A percentile compares a stretch with the other conserved stretches of the same genome.
These are phyloP conservation scores for Atherix ibis DNA, from an alignment of 2,888 invertebrate genomes.

Conservation along the genomic window DNA sequence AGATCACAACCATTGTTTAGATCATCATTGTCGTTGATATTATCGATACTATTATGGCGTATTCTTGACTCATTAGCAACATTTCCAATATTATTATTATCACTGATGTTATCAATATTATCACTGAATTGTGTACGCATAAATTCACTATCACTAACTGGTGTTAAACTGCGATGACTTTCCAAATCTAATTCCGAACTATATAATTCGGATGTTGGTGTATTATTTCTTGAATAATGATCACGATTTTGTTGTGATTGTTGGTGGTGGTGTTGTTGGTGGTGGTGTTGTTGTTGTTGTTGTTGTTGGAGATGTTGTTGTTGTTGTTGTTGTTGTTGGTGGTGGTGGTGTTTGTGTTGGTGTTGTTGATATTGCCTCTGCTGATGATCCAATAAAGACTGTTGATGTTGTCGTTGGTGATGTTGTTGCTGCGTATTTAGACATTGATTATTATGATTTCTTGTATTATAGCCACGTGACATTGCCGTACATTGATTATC, in stretches of 20 bases:
- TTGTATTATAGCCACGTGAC: neutral
- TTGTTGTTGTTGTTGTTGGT: too few relatives aligned
- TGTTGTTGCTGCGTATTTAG: slow-evolving; percentile 5
- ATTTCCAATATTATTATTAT: neutral
- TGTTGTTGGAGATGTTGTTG: too few relatives aligned
- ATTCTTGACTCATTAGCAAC: slow-evolving; percentile 9
- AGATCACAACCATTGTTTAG: slow-evolving; percentile 6
- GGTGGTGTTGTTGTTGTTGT: too few relatives aligned
- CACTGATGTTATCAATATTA: slow-evolving; percentile 2
- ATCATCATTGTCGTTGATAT: slow-evolving; percentile 8
- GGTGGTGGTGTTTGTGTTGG: too few relatives aligned
- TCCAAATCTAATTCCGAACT: slow-evolving; percentile 11
- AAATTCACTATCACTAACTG: slow-evolving; percentile 9
- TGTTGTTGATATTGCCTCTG: too few relatives aligned
- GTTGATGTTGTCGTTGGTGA: too few relatives aligned
- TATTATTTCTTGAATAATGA: slow-evolving; percentile 7
- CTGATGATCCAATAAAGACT: too few relatives aligned
- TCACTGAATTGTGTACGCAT: slow-evolving; percentile 3
- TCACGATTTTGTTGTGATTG: slow-evolving; percentile 2
- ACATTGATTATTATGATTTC: neutral
- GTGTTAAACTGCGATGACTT: slow-evolving; percentile 10
- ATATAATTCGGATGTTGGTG: slow-evolving; percentile 8
- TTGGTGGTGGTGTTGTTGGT: too few relatives aligned
- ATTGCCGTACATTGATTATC: too few relatives aligned
- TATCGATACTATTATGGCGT: slow-evolving; percentile 5